Evolutionary conservation across 1,140 invertebrate species (phyloP).

Genomic region (Ceratoteleas bidentatus): DNA sequence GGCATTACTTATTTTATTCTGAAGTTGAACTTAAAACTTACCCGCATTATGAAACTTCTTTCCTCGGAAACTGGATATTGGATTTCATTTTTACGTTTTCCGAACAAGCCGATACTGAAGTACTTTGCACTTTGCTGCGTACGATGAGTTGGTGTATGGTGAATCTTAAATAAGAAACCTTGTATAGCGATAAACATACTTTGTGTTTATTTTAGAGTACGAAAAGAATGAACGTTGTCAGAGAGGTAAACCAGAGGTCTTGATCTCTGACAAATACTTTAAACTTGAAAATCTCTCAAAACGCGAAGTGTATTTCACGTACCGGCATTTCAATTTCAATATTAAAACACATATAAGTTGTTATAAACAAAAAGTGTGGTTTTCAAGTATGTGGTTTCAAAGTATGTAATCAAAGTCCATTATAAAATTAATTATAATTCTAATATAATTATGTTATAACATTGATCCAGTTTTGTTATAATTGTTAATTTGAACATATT

Average conservation of each 20-base stretch:
- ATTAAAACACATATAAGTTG: not conserved
- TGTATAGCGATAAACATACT: conserved; percentile 24
- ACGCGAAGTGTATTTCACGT: too few relatives aligned
- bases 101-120: conserved; percentile 88
- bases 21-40: conserved; percentile 74
- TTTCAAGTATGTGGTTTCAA: too few relatives aligned
- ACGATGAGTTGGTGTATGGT: conserved; percentile 88
- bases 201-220: conserved; percentile 25
- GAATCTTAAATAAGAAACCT: conserved; percentile 83
- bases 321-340: not conserved
- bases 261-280: conserved; percentile 12
- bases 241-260: conserved; percentile 21
- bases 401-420: too few relatives aligned
- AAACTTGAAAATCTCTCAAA: not conserved
- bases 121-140: conserved; percentile 87
- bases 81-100: conserved; percentile 83
- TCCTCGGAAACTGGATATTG: conserved; percentile 84
- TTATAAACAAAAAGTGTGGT: too few relatives aligned
- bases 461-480: too few relatives aligned
- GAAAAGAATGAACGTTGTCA: not conserved
- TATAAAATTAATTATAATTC: too few relatives aligned
- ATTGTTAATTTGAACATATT: too few relatives aligned
- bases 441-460: too few relatives aligned
- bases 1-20: conserved; percentile 60
- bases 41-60: conserved; percentile 87